Evolutionary conservation across 2,888 invertebrate genomes (phyloP), one percentile per base, ranked within the genome.

Genomic region (Ornithoptera priamus): DNA sequence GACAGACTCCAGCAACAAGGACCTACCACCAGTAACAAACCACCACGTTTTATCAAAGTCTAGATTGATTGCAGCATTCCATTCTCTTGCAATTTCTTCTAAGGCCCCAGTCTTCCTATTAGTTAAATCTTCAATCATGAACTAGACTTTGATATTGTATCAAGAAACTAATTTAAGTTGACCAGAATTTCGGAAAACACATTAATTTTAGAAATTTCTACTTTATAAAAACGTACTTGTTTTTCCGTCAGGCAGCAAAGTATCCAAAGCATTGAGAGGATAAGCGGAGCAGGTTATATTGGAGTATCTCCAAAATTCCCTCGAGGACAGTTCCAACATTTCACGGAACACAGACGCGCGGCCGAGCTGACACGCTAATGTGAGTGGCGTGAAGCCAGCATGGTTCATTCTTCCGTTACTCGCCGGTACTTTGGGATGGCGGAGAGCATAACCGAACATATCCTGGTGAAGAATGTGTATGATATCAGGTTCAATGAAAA

Each of bases 211-310:
- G 15, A 18, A 17, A 15, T 17, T 50, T 50, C 3, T 17, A 50
- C 15, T 50, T 50, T 1, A 50, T 50, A 50, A 15, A 15, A 1
- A 18, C 50, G 20, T 93, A 99, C 99, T 99, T 74, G 99, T 99
- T 77, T 97, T 94, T 67, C 99, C 99, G 89, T 98, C 97, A 7
- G 99, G 98, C 71, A 97, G 92, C 71, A 99, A 94, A 0, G 99
- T 99, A 85, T 99, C 99, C 79, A 99, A 92, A 2, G 99, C 98
- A 85, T 98, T 98, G 67, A 99, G 92, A 0, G 99, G 99, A 88
- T 99, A 99, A 6, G 98, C 99, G 0, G 99, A 99, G 88, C 99
- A 99, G 15, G 98, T 99, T 77, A 99, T 99, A 84, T 99, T 99
- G 82, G 99, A 99, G 92, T 99, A 99, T 66, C 99, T 94, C 99